Evolutionary conservation across 2,888 invertebrate species (phyloP).

Genomic region (Nysson spinosus): DNA sequence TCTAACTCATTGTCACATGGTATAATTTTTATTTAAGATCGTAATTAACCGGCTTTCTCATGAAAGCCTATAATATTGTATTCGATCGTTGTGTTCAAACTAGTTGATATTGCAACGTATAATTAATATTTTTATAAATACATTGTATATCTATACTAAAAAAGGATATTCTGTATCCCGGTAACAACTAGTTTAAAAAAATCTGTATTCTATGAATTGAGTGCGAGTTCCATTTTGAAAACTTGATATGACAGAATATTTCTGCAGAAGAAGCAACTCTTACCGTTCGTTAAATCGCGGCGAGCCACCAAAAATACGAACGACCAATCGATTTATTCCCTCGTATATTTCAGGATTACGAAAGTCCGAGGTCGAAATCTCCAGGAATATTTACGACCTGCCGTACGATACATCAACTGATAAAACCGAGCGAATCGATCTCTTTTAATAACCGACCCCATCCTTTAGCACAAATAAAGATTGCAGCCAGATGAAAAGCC

Average conservation of each 20-base stretch:
- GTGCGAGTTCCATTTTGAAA: slow-evolving; percentile 6
- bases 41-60: too few relatives aligned
- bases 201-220: background rate
- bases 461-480: slow-evolving; percentile 50
- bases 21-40: too few relatives aligned
- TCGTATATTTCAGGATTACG: slow-evolving; percentile 65
- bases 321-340: slow-evolving; percentile 60
- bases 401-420: slow-evolving; percentile 60
- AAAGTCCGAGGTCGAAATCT: slow-evolving; percentile 62
- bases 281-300: slow-evolving; percentile 51
- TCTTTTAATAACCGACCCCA: slow-evolving; percentile 54
- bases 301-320: slow-evolving; percentile 54
- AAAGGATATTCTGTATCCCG: background rate
- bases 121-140: too few relatives aligned
- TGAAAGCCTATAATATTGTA: too few relatives aligned
- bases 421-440: slow-evolving; percentile 58
- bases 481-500: slow-evolving; percentile 37
- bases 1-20: too few relatives aligned
- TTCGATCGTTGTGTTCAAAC: too few relatives aligned
- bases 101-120: too few relatives aligned
- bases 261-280: slow-evolving; percentile 32
- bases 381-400: slow-evolving; percentile 60
- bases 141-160: too few relatives aligned
- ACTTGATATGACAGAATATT: slow-evolving; percentile 20
- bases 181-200: background rate